phyloP scores from a whole-genome alignment of 2,888 invertebrate genomes.

The Spicauda simplicius region DNA sequence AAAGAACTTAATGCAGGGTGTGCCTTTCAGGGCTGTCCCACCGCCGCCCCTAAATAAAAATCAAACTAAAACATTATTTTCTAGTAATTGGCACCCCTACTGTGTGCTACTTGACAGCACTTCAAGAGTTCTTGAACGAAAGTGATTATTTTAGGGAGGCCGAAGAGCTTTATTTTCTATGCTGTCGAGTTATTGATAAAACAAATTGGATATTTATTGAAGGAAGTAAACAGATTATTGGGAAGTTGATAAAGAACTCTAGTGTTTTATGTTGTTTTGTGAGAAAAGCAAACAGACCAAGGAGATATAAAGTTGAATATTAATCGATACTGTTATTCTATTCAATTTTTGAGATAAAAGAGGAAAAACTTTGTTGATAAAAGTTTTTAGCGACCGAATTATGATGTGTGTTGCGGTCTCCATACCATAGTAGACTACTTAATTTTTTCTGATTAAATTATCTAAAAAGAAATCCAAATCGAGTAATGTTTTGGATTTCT shows the following conservation, averaged over 20 bases:
- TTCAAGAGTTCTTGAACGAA: conserved; percentile 80
- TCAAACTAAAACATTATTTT: conserved; percentile 80
- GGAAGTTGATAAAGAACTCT: conserved; percentile 8
- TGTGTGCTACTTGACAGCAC: conserved; percentile 75
- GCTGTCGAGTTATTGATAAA: conserved; percentile 36
- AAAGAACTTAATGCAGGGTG: conserved; percentile 75
- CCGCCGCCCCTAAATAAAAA: conserved; percentile 84
- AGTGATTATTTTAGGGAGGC: conserved; percentile 63
- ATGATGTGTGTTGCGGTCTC: too few species aligned
- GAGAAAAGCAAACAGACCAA: too few species aligned
- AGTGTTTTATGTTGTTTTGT: neutral
- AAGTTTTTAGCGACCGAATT: too few species aligned
- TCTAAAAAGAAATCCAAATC: neutral
- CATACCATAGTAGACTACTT: too few species aligned
- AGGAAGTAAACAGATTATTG: conserved; percentile 36
- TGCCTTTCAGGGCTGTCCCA: conserved; percentile 81
- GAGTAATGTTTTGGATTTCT: too few species aligned
- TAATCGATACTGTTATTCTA: too few species aligned
- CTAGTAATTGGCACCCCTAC: conserved; percentile 82
- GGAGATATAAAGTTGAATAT: too few species aligned
- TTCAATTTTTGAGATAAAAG: too few species aligned
- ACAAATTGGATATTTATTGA: conserved; percentile 47
- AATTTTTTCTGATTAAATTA: too few species aligned
- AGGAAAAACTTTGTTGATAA: too few species aligned
- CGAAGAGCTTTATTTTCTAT: neutral